Base-by-base conservation (phyloP, 2,113 vertebrate species). In the Datnioides undecimradiatus region DNA sequence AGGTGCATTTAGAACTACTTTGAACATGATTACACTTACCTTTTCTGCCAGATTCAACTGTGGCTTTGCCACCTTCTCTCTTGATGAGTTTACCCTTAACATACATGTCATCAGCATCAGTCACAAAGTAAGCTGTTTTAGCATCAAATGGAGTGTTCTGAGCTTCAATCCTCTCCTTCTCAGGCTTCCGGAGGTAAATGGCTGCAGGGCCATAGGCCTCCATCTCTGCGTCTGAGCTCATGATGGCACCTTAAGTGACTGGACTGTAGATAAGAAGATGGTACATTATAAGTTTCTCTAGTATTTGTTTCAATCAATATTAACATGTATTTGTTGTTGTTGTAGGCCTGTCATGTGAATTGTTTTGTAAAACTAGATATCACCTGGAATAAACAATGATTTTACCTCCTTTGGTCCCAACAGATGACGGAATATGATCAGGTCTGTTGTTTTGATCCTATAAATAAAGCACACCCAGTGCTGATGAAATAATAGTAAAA, bases 171-270 rank as follows among this genome's bases (percentile, higher is more conserved):
- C 91, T 70, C 80, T 92, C 91, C 69, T 23, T 91, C 40, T 92
- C 90, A 12, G 88, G 62, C 57, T 92, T 92, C 7, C 90, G 77
- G 52, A 92, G 90, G 82, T 51, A 92, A 2, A 92, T 73, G 78
- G 91, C 11, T 1, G 88, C 87, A 0, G 80, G 73, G 66, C 90
- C 91, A 73, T 87, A 92, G 40, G 41, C 40, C 85, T 85, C 84
- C 91, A 92, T 92, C 60, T 92, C 91, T n/a, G 86, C 84, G 45
- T 92, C 91, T 23, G 91, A 86, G 64, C 91, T 91, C 90, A 91
- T 92, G 73, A 31, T 90, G 54, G 86, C 76, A 71, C 87, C 43
- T 88, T 72, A 69, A 38, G 58, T 6, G 55, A 68, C 80, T 86
- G 63, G 49, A 68, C 80, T 86, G 63, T 49, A 77, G 80, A 34